A percentile compares a stretch with the other conserved stretches of the same genome.
Conservation (phyloP, 2,797 vertebrate species). For the Gymnopithys bicolor region DNA sequence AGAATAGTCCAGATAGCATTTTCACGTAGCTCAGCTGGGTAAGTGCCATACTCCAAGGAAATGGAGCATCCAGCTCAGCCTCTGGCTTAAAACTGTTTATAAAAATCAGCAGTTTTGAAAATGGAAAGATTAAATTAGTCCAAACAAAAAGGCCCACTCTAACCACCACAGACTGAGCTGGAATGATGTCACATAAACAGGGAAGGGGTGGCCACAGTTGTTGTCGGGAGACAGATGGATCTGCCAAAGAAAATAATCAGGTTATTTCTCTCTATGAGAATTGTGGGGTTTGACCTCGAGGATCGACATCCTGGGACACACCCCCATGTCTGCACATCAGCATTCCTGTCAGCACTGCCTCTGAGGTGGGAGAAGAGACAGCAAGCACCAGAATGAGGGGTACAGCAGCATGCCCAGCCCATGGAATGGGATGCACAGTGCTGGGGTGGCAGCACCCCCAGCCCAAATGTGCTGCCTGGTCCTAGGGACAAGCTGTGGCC, state of each 20-base stretch:
- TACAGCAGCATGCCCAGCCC: background rate
- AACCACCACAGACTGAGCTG: fast-evolving
- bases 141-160: background rate
- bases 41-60: background rate
- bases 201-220: background rate
- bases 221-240: background rate
- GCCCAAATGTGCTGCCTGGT: fast-evolving
- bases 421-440: background rate
- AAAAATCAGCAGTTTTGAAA: background rate
- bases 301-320: background rate
- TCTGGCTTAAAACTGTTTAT: background rate
- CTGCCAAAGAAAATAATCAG: background rate
- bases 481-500: background rate
- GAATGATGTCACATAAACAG: background rate
- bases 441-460: background rate
- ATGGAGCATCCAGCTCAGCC: background rate
- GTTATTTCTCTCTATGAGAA: background rate
- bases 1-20: background rate
- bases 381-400: background rate
- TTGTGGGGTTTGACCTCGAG: background rate
- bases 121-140: background rate
- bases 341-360: background rate
- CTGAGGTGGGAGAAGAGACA: fast-evolving
- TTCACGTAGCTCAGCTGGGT: background rate
- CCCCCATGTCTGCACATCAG: fast-evolving